Evolutionary conservation across 2,888 invertebrate genomes (phyloP), one percentile per base, ranked within the genome.

Genomic region (Coenonympha glycerion): DNA sequence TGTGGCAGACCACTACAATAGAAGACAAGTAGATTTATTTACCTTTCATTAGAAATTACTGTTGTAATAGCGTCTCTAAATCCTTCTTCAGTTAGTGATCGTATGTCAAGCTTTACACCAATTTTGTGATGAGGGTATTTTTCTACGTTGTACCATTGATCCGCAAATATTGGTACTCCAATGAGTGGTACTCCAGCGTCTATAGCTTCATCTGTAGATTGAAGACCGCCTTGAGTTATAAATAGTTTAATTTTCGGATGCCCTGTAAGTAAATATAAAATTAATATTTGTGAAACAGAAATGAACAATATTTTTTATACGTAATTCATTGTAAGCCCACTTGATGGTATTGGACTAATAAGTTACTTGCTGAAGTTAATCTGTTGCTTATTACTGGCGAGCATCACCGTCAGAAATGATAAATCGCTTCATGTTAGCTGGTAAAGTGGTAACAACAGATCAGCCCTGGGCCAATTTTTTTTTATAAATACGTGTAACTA

Each of bases 171-270:
- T 4, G 81, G 81, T 11, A 86, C 56, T 6, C 69, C 79, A 22
- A 83, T 58, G 1, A 83, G 52, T 2, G 82, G 81, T 0, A 80
- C 75, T 16, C 71, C 69, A 1, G 76, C 71, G 24, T 56, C 53
- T 6, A 85, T 71, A 0, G 81, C 72, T 62, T 86, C 84, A 30
- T 82, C 80, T 1, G 79, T 68, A 0, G 82, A 83, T 52, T 82
- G 79, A 1, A 80, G 53, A 3, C 83, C 83, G 30, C 74, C 79
- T 71, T 84, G 83, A 1, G 76, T 80, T 13, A 84, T 71, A 42
- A 71, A 73, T 1, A 69, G 15, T 59, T 80, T 85, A 0, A 86
- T 42, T 26, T 87, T 86, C 5, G 75, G 73, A 60, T 88, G 86
- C 19, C 49, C 76, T 76, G 58, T n/a, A 65, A 66, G 8, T 31